These are phyloP conservation scores for Corythornis vintsioides DNA, from an alignment of 2,113 vertebrate genomes.

Conservation along the genomic window DNA sequence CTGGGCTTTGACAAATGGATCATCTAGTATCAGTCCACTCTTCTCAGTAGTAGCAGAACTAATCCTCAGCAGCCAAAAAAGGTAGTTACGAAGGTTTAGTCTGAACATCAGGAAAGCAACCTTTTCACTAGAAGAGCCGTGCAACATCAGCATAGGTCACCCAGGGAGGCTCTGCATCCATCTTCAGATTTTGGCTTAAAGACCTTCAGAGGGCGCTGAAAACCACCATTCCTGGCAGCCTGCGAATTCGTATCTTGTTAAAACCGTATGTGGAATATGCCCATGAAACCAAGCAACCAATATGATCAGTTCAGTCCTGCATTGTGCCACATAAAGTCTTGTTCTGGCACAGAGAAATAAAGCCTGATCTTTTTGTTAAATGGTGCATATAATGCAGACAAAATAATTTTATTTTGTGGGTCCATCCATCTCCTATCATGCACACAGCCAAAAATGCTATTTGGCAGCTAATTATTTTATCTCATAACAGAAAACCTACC, in stretches of 20 bases:
- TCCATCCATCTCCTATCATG: neutral
- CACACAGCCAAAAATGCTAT: neutral
- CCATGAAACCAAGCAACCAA: neutral
- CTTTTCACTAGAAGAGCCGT: neutral
- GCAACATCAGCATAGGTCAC: fast-evolving
- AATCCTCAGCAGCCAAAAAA: neutral
- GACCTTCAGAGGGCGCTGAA: neutral
- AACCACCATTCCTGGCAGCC: neutral
- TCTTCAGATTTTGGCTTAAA: neutral
- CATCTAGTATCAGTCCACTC: neutral
- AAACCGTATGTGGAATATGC: fast-evolving
- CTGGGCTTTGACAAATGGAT: neutral
- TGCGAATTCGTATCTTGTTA: neutral
- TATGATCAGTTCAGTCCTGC: neutral
- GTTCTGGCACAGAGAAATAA: neutral
- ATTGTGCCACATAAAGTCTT: neutral
- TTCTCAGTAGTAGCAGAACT: neutral
- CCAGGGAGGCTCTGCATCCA: neutral
- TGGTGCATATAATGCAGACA: neutral
- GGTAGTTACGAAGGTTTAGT: neutral
- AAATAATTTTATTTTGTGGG: neutral
- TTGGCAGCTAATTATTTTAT: neutral
- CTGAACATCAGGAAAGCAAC: neutral
- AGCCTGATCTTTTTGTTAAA: neutral
- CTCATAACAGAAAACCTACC: neutral